These are phyloP conservation scores for Acipenser oxyrinchus DNA, from an alignment of 2,797 vertebrate genomes.

Conservation along the genomic window DNA sequence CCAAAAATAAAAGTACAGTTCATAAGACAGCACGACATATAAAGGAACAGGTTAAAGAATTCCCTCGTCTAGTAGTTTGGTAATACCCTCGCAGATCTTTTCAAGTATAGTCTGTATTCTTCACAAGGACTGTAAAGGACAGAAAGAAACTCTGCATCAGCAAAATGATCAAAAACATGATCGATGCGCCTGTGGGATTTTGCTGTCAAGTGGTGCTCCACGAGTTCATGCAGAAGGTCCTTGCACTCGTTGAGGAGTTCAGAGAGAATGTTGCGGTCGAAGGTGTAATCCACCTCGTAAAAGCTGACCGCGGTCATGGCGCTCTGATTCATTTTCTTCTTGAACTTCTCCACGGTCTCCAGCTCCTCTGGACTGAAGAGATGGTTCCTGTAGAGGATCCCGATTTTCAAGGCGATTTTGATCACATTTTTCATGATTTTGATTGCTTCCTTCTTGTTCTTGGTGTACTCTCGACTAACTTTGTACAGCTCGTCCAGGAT, in stretches of 20 bases:
- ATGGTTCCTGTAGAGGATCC: conserved; percentile 88
- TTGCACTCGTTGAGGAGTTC: conserved; percentile 88
- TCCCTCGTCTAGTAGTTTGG: conserved; percentile 93
- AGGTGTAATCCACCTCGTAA: conserved; percentile 95
- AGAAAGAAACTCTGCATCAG: conserved; percentile 75
- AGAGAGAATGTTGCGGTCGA: conserved; percentile 84
- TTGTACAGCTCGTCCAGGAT: conserved; percentile 95
- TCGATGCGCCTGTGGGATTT: conserved; percentile 89
- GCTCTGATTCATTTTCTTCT: conserved; percentile 96
- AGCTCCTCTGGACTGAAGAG: conserved; percentile 89
- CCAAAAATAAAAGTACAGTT: conserved; percentile 16
- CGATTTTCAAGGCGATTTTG: conserved; percentile 94
- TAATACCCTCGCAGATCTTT: conserved; percentile 93
- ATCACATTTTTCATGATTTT: conserved; percentile 95
- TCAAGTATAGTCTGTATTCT: conserved; percentile 83
- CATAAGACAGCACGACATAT: conserved; percentile 1
- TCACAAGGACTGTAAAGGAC: conserved; percentile 82
- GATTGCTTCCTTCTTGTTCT: conserved; percentile 93
- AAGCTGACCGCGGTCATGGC: conserved; percentile 97
- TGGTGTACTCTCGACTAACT: conserved; percentile 82
- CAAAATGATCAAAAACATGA: conserved; percentile 91
- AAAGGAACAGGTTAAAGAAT: conserved; percentile 65
- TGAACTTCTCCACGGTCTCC: conserved; percentile 86
- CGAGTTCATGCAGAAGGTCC: conserved; percentile 84
- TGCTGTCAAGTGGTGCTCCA: conserved; percentile 85